Evolutionary conservation across 2,888 invertebrate genomes (phyloP).

Genomic region (Pammene aurita): DNA sequence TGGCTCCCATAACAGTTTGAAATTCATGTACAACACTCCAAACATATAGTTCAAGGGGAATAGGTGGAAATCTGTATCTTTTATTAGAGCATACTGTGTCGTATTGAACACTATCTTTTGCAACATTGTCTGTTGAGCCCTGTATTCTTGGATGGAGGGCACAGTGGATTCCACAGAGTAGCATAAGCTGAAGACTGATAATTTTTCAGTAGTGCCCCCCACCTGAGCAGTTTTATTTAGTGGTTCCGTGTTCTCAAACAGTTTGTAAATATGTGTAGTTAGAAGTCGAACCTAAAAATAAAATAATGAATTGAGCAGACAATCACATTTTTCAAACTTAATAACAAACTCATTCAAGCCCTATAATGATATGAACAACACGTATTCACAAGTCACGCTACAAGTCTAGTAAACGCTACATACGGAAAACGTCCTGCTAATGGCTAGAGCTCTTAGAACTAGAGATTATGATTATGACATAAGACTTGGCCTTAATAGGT

Average conservation of each 20-base stretch:
- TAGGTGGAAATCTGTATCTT: slow-evolving; percentile 83
- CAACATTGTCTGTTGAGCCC: slow-evolving; percentile 89
- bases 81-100: slow-evolving; percentile 81
- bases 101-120: slow-evolving; percentile 88
- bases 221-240: slow-evolving; percentile 67
- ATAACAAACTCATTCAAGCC: too few species aligned
- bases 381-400: too few species aligned
- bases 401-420: too few species aligned
- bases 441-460: too few species aligned
- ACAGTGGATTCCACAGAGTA: slow-evolving; percentile 87
- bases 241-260: slow-evolving; percentile 84
- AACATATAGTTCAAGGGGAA: slow-evolving; percentile 91
- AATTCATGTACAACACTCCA: slow-evolving; percentile 93
- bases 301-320: too few species aligned
- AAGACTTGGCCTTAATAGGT: too few species aligned
- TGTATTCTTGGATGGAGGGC: slow-evolving; percentile 89
- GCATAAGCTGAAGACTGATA: slow-evolving; percentile 86
- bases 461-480: too few species aligned
- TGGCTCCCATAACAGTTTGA: slow-evolving; percentile 95
- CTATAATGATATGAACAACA: too few species aligned
- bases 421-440: too few species aligned
- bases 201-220: slow-evolving; percentile 69
- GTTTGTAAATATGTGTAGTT: slow-evolving; percentile 88
- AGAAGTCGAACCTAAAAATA: slow-evolving; percentile 85
- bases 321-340: too few species aligned